phyloP scores from a whole-genome alignment of 2,113 vertebrate species.

The Nanorana parkeri region DNA sequence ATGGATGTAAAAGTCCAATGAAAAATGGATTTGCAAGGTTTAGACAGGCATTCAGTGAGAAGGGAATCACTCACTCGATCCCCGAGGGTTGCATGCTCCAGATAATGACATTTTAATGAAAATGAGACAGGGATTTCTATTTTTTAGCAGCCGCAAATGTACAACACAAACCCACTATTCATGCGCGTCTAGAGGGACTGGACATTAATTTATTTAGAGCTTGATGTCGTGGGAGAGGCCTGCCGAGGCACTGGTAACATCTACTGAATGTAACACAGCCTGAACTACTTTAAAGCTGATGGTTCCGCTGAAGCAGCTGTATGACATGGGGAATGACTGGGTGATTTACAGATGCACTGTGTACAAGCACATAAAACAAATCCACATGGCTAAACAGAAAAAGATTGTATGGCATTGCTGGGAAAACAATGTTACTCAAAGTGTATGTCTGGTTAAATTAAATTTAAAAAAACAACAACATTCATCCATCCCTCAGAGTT shows the following conservation, averaged over 20 bases:
- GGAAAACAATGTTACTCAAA: too few relatives aligned
- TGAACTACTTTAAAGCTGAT: background rate
- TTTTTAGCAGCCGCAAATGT: constrained; percentile 42
- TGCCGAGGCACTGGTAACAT: background rate
- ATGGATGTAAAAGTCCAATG: constrained; percentile 66
- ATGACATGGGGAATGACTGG: background rate
- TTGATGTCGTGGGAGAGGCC: background rate
- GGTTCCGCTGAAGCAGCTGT: background rate
- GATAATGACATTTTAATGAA: constrained; percentile 67
- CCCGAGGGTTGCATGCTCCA: constrained; percentile 48
- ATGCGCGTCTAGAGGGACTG: constrained; percentile 24
- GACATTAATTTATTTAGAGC: constrained; percentile 27
- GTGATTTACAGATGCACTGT: background rate
- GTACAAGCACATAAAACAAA: background rate
- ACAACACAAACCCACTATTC: constrained; percentile 40
- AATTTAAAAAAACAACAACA: too few relatives aligned
- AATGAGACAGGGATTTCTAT: constrained; percentile 37
- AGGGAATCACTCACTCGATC: constrained; percentile 49
- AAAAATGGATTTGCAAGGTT: constrained; percentile 68
- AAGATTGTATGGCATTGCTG: too few relatives aligned
- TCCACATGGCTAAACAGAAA: too few relatives aligned
- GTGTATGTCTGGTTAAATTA: too few relatives aligned
- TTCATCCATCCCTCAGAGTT: too few relatives aligned
- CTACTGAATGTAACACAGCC: background rate
- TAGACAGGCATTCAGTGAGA: constrained; percentile 58